phyloP scores from a whole-genome alignment of 1,140 invertebrate species.

The Ruditapes philippinarum region DNA sequence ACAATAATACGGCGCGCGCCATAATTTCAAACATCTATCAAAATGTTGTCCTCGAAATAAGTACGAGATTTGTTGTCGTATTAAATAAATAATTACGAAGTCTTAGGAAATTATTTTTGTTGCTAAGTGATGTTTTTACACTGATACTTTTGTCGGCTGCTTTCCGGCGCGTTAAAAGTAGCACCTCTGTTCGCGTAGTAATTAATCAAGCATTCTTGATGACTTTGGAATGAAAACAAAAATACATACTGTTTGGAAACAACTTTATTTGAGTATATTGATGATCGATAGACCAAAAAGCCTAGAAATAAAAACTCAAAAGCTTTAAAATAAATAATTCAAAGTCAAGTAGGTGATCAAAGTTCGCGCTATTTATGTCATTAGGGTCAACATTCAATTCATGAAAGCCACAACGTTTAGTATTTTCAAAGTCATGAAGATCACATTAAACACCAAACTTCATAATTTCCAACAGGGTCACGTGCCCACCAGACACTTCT shows the following conservation, averaged over 20 bases:
- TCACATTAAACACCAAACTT: too few species aligned
- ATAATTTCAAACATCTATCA: conserved; percentile 31
- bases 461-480: background rate
- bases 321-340: too few species aligned
- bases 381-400: too few species aligned
- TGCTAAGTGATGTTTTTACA: conserved; percentile 66
- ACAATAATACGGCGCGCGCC: conserved; percentile 34
- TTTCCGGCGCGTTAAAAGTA: background rate
- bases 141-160: conserved; percentile 41
- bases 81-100: conserved; percentile 27
- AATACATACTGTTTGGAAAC: too few species aligned
- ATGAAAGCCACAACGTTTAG: too few species aligned
- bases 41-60: conserved; percentile 27
- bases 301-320: too few species aligned
- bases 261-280: too few species aligned
- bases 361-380: too few species aligned
- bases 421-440: too few species aligned
- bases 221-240: too few species aligned
- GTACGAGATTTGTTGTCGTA: background rate
- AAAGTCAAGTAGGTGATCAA: too few species aligned
- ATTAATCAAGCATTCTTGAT: conserved; percentile 5
- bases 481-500: background rate
- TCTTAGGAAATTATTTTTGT: conserved; percentile 43
- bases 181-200: background rate
- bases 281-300: too few species aligned